phyloP scores from a whole-genome alignment of 2,888 invertebrate genomes.

The Dicroscelio sp. region DNA sequence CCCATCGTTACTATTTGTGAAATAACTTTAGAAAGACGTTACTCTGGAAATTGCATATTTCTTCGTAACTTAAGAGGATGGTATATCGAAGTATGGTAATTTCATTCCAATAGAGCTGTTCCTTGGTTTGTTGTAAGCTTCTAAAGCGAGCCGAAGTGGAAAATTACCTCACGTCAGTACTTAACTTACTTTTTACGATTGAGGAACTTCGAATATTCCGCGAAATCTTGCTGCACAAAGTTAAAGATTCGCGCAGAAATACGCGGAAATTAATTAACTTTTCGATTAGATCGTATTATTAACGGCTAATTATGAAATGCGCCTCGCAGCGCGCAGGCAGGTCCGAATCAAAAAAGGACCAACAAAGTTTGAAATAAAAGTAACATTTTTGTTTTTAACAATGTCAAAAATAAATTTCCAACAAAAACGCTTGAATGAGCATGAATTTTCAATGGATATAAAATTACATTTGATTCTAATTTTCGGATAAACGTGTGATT shows the following conservation, averaged over 20 bases:
- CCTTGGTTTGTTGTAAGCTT: conserved; percentile 82
- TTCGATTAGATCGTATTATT: conserved; percentile 59
- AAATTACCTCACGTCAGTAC: conserved; percentile 82
- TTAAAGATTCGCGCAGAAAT: conserved; percentile 61
- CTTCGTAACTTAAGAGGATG: conserved; percentile 78
- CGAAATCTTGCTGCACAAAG: conserved; percentile 62
- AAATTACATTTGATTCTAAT: too few species aligned
- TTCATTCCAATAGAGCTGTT: conserved; percentile 83
- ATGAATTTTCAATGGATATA: conserved; percentile 19
- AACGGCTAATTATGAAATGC: conserved; percentile 51
- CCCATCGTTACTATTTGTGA: conserved; percentile 82
- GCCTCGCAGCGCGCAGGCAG: background rate
- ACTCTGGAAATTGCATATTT: conserved; percentile 81
- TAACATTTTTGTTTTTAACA: background rate
- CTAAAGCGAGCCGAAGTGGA: conserved; percentile 81
- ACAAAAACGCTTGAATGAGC: background rate
- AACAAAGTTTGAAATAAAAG: background rate
- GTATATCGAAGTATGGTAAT: conserved; percentile 83
- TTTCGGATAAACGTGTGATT: too few species aligned
- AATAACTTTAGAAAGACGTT: conserved; percentile 82
- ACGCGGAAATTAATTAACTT: conserved; percentile 77
- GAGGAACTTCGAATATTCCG: conserved; percentile 75
- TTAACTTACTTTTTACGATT: conserved; percentile 81
- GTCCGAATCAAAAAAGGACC: too few species aligned
- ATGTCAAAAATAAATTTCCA: background rate